Conservation (phyloP, 2,888 invertebrate species). For the Papilio elwesi region DNA sequence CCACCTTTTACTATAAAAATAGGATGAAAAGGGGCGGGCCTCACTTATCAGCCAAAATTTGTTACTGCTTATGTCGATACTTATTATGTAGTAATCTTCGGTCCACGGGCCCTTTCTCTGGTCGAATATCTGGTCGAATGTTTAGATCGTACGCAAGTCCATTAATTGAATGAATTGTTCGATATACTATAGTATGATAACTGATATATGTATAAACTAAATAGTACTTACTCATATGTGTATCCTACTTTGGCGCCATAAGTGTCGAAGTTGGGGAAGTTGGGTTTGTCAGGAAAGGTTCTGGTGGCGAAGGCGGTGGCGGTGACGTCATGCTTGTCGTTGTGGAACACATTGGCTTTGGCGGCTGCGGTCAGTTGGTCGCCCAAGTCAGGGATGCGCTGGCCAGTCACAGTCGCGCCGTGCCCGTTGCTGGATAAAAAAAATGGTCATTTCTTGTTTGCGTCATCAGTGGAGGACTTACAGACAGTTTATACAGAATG, state of each 20-base stretch:
- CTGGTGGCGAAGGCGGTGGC: constrained; percentile 56
- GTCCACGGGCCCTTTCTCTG: no score
- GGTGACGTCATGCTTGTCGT: constrained; percentile 52
- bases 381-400: background rate
- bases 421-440: constrained; percentile 2
- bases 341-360: constrained; percentile 48
- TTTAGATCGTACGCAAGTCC: no score
- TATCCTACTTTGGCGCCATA: constrained; percentile 56
- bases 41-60: no score
- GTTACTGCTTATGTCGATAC: no score
- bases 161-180: no score
- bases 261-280: constrained; percentile 52
- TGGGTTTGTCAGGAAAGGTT: constrained; percentile 51
- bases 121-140: no score
- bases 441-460: no score
- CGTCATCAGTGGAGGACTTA: no score
- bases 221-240: constrained; percentile 52
- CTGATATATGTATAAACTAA: background rate
- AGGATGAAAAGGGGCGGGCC: no score
- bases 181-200: background rate
- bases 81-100: no score
- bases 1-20: no score
- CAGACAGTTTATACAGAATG: no score
- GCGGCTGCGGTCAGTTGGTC: constrained; percentile 15
- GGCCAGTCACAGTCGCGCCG: constrained; percentile 1